Base-by-base conservation (phyloP, 2,113 vertebrate species). In the Cheirogaleus medius region DNA sequence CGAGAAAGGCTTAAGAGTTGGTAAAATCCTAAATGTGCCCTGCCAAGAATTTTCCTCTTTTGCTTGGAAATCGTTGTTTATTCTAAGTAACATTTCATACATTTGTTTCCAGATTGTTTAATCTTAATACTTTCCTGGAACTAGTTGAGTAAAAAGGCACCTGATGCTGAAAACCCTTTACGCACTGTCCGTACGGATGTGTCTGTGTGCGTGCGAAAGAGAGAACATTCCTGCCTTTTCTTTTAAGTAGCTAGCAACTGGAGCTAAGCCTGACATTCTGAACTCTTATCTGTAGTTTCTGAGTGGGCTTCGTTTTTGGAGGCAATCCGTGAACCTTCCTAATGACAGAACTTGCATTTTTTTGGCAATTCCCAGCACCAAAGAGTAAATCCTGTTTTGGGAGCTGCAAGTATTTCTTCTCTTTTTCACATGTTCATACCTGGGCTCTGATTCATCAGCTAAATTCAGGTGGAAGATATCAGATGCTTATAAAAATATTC, bases 401-500 rank as follows among this genome's bases (percentile, higher is more conserved):
- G n/a, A 52, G 74, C 34, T 27, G 17, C 27, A 82, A 34, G 3
- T 34, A 8, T 63, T 97, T 77, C 84, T 54, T 60, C 49, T 73
- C 12, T 20, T n/a, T 73, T 87, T 82, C 69, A 71, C 37, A 56
- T 39, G 47, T 6, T 93, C 78, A 66, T 93, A 86, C 42, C 44
- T 97, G 87, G 25, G 54, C 94, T 95, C 34, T 52, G 39, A 52
- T 42, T 96, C 82, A 94, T 68, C 86, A 0, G 0, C 85, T 94
- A 90, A 90, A 73, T 74, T 96, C 91, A 97, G 87, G 96, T 49
- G 90, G 93, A 97, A 96, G 63, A 87, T 93, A 96, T 81, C 92
- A 95, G 42, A 66, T 34, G 34, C 54, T 73, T 94, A 60, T 64
- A 95, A 97, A 92, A 68, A 68, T 56, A 96, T 84, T 97, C 87